These are phyloP conservation scores for Diplodus sargus DNA, from an alignment of 2,797 vertebrate species.

Conservation along the genomic window DNA sequence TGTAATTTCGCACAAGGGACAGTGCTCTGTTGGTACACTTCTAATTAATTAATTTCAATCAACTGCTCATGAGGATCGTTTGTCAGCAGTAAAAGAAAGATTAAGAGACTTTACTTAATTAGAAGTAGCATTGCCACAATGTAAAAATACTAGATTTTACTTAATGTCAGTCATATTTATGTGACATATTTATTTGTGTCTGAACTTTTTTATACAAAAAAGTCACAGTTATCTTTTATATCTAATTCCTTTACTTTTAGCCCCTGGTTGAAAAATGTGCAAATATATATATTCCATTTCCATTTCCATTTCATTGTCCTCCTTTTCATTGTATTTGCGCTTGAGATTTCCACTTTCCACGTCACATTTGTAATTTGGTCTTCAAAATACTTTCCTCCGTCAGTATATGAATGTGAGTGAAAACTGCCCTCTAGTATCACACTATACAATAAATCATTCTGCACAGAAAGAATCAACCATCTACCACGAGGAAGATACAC, in stretches of 20 bases:
- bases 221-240: too few species aligned
- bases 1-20: not conserved
- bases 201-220: too few species aligned
- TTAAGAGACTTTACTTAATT: not conserved
- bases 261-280: not conserved
- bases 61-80: not conserved
- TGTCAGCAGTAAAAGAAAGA: not conserved
- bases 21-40: not conserved
- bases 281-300: too few species aligned
- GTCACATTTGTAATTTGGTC: not conserved
- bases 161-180: too few species aligned
- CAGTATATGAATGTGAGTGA: too few species aligned
- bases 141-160: not conserved
- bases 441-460: not conserved
- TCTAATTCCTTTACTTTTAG: too few species aligned
- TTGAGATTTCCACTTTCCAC: not conserved
- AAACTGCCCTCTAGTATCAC: too few species aligned
- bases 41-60: not conserved
- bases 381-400: not conserved
- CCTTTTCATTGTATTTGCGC: not conserved
- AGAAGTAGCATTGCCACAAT: not conserved
- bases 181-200: too few species aligned
- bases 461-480: not conserved
- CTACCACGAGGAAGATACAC: too few species aligned
- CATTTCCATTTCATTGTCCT: too few species aligned